Evolutionary conservation across 2,113 vertebrate species (phyloP), one percentile per base, ranked within the genome.

Genomic region (Brachyhypopomus occidentalis): DNA sequence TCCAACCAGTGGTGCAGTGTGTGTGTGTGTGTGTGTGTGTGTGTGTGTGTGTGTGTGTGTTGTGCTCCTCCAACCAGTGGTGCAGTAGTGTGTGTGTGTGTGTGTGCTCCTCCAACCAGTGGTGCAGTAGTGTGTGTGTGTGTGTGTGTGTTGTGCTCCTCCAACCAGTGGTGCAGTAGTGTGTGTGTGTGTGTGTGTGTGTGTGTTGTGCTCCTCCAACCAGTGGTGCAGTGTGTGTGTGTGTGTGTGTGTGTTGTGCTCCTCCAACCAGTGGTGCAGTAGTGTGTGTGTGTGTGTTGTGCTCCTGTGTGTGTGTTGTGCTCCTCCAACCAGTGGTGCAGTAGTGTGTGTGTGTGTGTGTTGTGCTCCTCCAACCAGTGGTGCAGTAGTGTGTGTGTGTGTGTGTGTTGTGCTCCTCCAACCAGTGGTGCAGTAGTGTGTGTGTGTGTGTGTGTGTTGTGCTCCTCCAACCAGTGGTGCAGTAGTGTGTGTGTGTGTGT

Each of bases 181-280:
- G 14, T 67, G 48, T 72, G 45, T 14, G 41, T 90, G 84, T 82
- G 45, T 52, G 45, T 62, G 78, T 63, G 74, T 78, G 67, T 55
- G 12, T 76, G 66, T 30, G 30, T 63, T 45, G 76, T 76, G n/a
- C n/a, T n/a, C n/a, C n/a, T n/a, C n/a, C n/a, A n/a, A n/a, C n/a
- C n/a, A n/a, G n/a, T n/a, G n/a, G n/a, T n/a, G n/a, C n/a, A n/a
- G n/a, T n/a, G 64, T 66, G 56, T 79, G 27, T 77, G 38, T 27
- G 20, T 58, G 58, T 55, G 52, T 41, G 74, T 20, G 72, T 25
- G 22, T 62, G 59, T 78, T 7, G 59, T n/a, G 30, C 30, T 2
- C 30, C 22, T 79, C 41, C 55, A 41, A 34, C 9, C 36, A 22
- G 20, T 9, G 22, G 30, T 25, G 38, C 72, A 76, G 64, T 52